Evolutionary conservation across 2,113 vertebrate genomes (phyloP), one percentile per base, ranked within the genome.

Genomic region (Oxyruncus cristatus): DNA sequence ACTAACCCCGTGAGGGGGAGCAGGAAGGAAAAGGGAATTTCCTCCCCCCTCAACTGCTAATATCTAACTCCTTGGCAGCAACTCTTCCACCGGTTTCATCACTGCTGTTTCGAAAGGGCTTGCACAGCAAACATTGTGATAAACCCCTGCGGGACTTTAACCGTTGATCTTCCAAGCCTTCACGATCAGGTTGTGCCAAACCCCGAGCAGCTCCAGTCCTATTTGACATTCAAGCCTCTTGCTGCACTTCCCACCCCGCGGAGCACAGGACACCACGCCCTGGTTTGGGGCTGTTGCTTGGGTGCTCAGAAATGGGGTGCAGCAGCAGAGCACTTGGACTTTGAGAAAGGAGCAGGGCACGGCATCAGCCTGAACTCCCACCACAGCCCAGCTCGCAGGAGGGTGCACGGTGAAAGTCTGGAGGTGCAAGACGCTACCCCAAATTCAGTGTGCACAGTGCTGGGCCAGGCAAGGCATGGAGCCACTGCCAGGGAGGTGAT

Each of bases 1-100:
- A 0, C 8, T 39, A 52, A 26, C 11, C 21, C 11, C 15, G 32
- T 0, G 0, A 3, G 1, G 14, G 18, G 6, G 1, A 49, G 14
- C 2, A 0, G 26, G 50, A 63, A 79, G 46, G 14, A 53, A 65
- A 37, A 28, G 12, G 30, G 16, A 14, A 3, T 20, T 47, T 50
- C 28, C 35, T 8, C 3, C 22, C 28, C 52, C 12, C 14, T 11
- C 1, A 1, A 46, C 16, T 33, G 55, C 73, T 12, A 80, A 50
- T 17, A 42, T 33, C 13, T 4, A 21, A 32, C 55, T 49, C 61
- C 41, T 53, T 62, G 81, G 79, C 90, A 85, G 50, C 2, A 5
- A 11, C 50, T 44, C 41, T 14, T 49, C 72, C 1, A 2, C 7
- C 42, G 0, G 4, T 92, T 97, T 93, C 94, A 88, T 11, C 82